Base-by-base conservation (phyloP, 2,113 vertebrate genomes). In the Mesoclemmys tuberculata region DNA sequence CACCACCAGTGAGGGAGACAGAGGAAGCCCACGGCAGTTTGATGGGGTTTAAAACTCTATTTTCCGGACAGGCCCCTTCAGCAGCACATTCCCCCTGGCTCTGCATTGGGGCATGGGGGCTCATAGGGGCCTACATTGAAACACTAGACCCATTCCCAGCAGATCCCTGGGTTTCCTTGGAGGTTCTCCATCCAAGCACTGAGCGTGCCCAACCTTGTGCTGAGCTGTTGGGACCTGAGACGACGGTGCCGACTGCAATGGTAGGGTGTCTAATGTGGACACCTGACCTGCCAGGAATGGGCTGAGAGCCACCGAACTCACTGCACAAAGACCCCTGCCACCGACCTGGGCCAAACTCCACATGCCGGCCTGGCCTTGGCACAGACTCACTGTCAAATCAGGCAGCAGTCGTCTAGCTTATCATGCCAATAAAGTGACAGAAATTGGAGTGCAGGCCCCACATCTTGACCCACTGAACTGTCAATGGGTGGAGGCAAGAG, bases 401-500 rank as follows among this genome's bases (percentile, higher is more conserved):
- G 21, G 35, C 71, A 75, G 71, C 71, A 44, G 38, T 13, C 6
- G 24, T 44, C 38, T 75, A 26, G 21, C 71, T 38, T 12, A 38
- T 41, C 71, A 75, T 5, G 22, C 21, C 71, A 75, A 26, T 4
- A 44, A 44, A 75, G 71, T 38, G 77, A 8, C 61, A 81, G 89
- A 89, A 87, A 89, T 64, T 1, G 5, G 31, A 27, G 46, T 0
- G 0, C 80, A 87, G 78, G 88, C 4, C 0, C 51, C 11, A 44
- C 21, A 13, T 77, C 41, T 13, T 26, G 21, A 24, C 22, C 24
- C 24, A 14, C 38, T 44, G 24, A 26, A 27, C 71, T 3, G 12
- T 41, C 22, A 22, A 21, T 12, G 12, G 10, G 71, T 12, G 24
- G 24, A 75, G 10, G 5, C 24, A 58, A 58, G 56, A 58, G 56